Conservation (phyloP, 2,888 invertebrate genomes). For the Rhamnusium bicolor region DNA sequence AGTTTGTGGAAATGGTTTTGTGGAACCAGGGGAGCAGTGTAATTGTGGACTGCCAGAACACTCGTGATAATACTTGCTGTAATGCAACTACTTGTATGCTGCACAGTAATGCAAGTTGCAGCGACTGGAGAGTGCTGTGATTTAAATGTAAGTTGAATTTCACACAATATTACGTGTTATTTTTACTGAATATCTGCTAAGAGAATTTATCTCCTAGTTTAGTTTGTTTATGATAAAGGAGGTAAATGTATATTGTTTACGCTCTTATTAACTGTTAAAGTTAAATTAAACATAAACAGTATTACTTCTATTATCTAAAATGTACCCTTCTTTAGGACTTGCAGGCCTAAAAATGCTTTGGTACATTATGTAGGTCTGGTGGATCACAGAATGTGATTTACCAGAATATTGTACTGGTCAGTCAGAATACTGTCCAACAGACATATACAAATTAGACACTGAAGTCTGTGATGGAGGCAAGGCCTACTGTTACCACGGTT, state of each 20-base stretch:
- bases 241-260: no score
- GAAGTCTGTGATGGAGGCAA: constrained; percentile 83
- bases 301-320: neutral
- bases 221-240: no score
- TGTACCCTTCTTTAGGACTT: constrained; percentile 74
- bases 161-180: neutral
- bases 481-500: constrained; percentile 86
- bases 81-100: constrained; percentile 90
- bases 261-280: no score
- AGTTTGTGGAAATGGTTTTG: constrained; percentile 96
- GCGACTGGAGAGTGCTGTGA: constrained; percentile 97
- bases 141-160: constrained; percentile 74
- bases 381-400: constrained; percentile 97
- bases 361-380: constrained; percentile 86
- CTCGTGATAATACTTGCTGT: constrained; percentile 90
- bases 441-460: constrained; percentile 93
- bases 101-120: constrained; percentile 90
- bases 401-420: constrained; percentile 96
- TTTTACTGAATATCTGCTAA: no score
- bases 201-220: no score
- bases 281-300: no score
- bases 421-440: constrained; percentile 92
- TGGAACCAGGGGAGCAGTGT: constrained; percentile 96
- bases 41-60: constrained; percentile 87
- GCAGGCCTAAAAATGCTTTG: constrained; percentile 83